phyloP scores from a whole-genome alignment of 2,888 invertebrate genomes.

The Oeneis ivallda region DNA sequence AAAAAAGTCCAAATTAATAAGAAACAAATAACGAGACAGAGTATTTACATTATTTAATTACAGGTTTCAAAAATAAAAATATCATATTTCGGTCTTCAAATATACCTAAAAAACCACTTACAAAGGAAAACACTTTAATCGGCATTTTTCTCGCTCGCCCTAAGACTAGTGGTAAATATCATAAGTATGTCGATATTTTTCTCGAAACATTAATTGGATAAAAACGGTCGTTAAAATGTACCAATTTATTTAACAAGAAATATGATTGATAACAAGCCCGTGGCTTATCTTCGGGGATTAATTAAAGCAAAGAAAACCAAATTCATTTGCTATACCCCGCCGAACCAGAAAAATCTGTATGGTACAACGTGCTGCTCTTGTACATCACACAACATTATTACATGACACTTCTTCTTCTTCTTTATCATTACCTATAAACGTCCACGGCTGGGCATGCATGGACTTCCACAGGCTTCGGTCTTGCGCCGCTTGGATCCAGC shows the following conservation, averaged over 20 bases:
- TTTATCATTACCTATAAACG: no score
- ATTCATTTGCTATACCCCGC: no score
- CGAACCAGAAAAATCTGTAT: no score
- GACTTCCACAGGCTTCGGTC: no score
- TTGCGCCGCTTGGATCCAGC: no score
- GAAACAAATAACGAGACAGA: not conserved
- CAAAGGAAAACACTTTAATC: not conserved
- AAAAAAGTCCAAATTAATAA: not conserved
- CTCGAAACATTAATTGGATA: not conserved
- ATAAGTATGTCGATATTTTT: not conserved
- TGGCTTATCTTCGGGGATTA: not conserved
- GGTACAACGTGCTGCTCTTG: no score
- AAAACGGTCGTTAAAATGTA: not conserved
- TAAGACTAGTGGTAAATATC: not conserved
- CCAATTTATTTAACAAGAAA: not conserved
- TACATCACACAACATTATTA: no score
- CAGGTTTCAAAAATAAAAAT: not conserved
- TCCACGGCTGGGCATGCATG: no score
- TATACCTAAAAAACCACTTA: not conserved
- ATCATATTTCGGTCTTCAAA: not conserved
- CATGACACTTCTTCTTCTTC: no score
- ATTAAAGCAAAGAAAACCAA: no score
- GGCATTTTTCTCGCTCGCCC: not conserved
- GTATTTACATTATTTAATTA: not conserved
- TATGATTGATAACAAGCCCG: not conserved